These are phyloP conservation scores for Pocillopora verrucosa DNA, from an alignment of 64 coral and sea anemone genomes.

Conservation along the genomic window DNA sequence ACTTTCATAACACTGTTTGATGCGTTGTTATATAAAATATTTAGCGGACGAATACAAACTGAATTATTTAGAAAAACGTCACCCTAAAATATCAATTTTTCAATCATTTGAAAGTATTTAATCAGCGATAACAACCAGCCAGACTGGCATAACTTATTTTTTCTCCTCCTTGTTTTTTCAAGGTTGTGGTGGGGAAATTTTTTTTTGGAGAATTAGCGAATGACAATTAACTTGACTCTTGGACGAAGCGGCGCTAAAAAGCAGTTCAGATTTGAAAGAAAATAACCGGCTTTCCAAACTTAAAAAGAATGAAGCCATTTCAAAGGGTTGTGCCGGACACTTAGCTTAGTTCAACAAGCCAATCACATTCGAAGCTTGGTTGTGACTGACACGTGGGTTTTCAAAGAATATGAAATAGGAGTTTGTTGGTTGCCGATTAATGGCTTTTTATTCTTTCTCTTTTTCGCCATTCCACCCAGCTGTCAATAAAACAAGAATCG, in stretches of 20 bases:
- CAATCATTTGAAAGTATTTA: constrained; percentile 55
- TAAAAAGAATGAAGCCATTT: constrained; percentile 45
- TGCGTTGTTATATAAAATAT: constrained; percentile 71
- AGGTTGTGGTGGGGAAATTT: constrained; percentile 24
- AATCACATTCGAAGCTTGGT: constrained; percentile 37
- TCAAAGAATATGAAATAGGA: constrained; percentile 52
- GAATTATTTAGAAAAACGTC: constrained; percentile 65
- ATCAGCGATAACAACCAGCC: constrained; percentile 40
- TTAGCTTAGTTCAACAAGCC: constrained; percentile 32
- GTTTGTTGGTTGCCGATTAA: constrained; percentile 57
- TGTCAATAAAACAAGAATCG: constrained; percentile 48
- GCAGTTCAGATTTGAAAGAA: not conserved
- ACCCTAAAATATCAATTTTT: constrained; percentile 50
- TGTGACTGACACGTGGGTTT: constrained; percentile 66
- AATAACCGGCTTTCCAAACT: constrained; percentile 44
- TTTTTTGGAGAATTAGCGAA: not conserved
- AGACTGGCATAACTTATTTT: constrained; percentile 14
- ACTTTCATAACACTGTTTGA: constrained; percentile 76
- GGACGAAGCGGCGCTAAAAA: constrained; percentile 40
- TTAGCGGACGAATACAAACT: constrained; percentile 41
- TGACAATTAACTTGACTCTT: constrained; percentile 14
- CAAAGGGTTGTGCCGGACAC: constrained; percentile 29
- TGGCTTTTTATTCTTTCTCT: constrained; percentile 52
- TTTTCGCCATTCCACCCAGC: constrained; percentile 52
- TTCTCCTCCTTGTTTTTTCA: constrained; percentile 7